A percentile compares a stretch with the other conserved stretches of the same genome.
Conservation (phyloP, 2,113 vertebrate genomes). For the Pelecanus crispus region DNA sequence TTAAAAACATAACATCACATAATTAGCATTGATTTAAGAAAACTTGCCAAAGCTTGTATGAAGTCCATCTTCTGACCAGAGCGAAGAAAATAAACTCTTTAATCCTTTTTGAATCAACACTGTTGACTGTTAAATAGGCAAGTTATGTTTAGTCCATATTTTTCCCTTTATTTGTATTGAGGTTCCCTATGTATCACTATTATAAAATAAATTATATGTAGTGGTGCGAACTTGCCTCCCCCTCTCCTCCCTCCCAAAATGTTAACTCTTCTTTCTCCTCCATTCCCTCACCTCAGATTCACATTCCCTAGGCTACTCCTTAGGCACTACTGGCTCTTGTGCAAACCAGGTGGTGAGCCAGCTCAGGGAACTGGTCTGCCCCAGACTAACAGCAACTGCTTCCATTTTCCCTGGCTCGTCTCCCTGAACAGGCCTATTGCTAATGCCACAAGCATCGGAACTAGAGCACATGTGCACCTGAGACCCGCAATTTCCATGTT, state of each 20-base stretch:
- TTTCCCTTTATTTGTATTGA: background rate
- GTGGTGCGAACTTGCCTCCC: background rate
- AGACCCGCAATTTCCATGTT: background rate
- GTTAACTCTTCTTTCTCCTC: background rate
- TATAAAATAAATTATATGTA: background rate
- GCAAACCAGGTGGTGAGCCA: background rate
- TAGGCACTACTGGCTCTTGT: background rate
- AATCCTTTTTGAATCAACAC: background rate
- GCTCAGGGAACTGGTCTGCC: background rate
- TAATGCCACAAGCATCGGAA: background rate
- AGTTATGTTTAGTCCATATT: background rate
- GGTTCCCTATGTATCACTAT: background rate
- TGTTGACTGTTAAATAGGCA: background rate
- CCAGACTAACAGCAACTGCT: background rate
- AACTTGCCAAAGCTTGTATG: background rate
- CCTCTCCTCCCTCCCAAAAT: background rate
- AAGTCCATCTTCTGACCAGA: background rate
- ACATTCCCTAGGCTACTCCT: background rate
- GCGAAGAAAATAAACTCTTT: background rate
- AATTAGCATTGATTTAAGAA: background rate
- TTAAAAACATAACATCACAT: background rate
- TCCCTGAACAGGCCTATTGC: background rate
- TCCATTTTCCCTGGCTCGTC: background rate
- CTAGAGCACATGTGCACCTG: accelerated
- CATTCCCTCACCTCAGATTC: background rate